phyloP scores from a whole-genome alignment of 2,797 vertebrate genomes.

The Aratinga solstitialis region DNA sequence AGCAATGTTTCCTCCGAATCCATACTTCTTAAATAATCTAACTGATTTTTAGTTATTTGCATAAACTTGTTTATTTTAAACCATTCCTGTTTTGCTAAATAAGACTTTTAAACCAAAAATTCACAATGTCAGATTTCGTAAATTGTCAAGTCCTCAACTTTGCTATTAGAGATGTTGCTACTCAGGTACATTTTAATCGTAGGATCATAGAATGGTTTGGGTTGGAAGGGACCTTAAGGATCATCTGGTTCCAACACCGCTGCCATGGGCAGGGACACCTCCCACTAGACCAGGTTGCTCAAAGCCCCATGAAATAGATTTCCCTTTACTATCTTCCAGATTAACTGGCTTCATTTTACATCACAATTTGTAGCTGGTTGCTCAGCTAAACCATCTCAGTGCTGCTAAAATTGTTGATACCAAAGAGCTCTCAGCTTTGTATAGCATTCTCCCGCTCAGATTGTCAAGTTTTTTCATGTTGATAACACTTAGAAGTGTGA shows the following conservation, averaged over 20 bases:
- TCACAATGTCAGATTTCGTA: neutral
- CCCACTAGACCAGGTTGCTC: neutral
- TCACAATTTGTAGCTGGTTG: neutral
- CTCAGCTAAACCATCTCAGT: neutral
- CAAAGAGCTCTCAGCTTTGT: neutral
- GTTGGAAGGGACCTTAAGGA: neutral
- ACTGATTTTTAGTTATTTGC: neutral
- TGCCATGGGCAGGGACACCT: neutral
- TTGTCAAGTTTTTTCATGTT: neutral
- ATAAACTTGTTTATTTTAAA: neutral
- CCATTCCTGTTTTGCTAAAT: neutral
- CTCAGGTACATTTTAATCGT: neutral
- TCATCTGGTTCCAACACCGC: neutral
- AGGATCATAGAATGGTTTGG: neutral
- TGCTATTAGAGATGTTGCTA: neutral
- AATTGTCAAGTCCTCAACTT: neutral
- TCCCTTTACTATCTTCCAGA: neutral
- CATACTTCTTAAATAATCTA: neutral
- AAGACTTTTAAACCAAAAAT: neutral
- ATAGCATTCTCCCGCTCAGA: neutral
- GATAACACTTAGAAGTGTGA: neutral
- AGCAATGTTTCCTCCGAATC: neutral
- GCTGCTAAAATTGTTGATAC: neutral
- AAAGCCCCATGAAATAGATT: neutral
- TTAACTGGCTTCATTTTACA: neutral